Base-by-base conservation (phyloP, 2,113 vertebrate genomes). In the Todiramphus chloris region DNA sequence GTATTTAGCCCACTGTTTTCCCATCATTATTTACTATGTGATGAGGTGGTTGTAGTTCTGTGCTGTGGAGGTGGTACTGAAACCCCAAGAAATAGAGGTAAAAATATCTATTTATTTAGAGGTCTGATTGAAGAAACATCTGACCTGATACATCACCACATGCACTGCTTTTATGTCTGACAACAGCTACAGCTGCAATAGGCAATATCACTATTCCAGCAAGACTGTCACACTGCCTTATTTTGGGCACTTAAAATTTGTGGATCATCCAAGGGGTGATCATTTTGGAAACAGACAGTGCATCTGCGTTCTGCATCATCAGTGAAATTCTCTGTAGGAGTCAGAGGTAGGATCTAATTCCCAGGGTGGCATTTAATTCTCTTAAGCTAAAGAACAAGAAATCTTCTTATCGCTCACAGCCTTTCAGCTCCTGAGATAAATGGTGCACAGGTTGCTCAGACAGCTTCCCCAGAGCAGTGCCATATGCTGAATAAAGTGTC, bases 301-400 rank as follows among this genome's bases (percentile, higher is more conserved):
- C 25, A 28, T 17, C 9, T 83, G 82, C 85, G 78, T 87, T 89
- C n/a, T 25, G 3, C 20, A 58, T n/a, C 50, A 30, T 74, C 67
- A 76, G 21, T 30, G 35, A 68, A 72, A 28, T 24, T 60, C 14
- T 91, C 58, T 64, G 12, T 39, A 68, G 37, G 67, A 83, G 27
- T 85, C 50, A 86, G 55, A 66, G 28, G 27, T 77, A 86, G 44
- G 4, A 80, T 92, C 59, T 80, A 66, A 86, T 90, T 86, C 55
- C 59, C 1, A 1, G 67, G 82, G 83, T 86, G 10, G 13, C 55
- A 30, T 96, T 97, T 93, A 90, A 94, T 93, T 41, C 68, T 95
- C 85, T 92, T 90, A 93, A 86, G n/a, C 16, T 70, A 70, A 92
- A 95, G 72, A 73, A 63, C 79, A 77, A 80, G 72, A 88, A 94